phyloP scores from a whole-genome alignment of 2,888 invertebrate genomes.

The Ennomos erosarius region DNA sequence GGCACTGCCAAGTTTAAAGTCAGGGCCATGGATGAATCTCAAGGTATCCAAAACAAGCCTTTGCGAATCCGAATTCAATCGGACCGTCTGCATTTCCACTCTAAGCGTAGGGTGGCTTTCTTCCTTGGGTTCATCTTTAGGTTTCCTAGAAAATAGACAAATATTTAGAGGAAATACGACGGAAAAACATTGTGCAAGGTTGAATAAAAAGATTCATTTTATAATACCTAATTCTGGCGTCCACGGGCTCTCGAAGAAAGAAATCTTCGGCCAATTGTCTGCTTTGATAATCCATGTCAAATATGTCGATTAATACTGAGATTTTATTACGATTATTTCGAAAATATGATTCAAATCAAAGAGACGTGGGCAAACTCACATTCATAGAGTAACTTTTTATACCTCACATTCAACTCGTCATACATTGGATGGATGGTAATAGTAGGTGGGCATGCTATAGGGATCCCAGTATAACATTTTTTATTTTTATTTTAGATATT shows the following conservation, averaged over 20 bases:
- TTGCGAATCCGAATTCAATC: constrained; percentile 88
- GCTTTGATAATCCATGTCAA: constrained; percentile 84
- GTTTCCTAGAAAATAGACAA: constrained; percentile 58
- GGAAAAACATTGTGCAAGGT: constrained; percentile 42
- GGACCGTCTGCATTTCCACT: constrained; percentile 90
- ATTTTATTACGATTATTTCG: constrained; percentile 22
- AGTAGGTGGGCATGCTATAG: too few species aligned
- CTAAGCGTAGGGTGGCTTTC: constrained; percentile 85
- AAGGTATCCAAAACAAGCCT: constrained; percentile 90
- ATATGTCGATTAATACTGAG: constrained; percentile 57
- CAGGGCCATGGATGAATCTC: constrained; percentile 90
- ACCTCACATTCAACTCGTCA: too few species aligned
- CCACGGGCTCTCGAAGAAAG: constrained; percentile 86
- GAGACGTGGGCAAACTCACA: constrained; percentile 13
- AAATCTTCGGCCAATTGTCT: constrained; percentile 86
- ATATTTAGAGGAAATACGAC: constrained; percentile 21
- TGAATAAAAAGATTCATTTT: constrained; percentile 7
- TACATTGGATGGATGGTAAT: too few species aligned
- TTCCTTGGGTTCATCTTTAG: constrained; percentile 74
- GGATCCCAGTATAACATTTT: too few species aligned
- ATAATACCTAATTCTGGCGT: constrained; percentile 85
- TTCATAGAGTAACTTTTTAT: too few species aligned
- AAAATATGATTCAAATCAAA: constrained; percentile 1
- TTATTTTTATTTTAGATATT: too few species aligned
- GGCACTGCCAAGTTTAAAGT: constrained; percentile 84